Percentiles rank a stretch among this genome's conserved stretches.
phyloP scores from a whole-genome alignment of 2,113 vertebrate genomes.

The Thryonomys swinderianus region DNA sequence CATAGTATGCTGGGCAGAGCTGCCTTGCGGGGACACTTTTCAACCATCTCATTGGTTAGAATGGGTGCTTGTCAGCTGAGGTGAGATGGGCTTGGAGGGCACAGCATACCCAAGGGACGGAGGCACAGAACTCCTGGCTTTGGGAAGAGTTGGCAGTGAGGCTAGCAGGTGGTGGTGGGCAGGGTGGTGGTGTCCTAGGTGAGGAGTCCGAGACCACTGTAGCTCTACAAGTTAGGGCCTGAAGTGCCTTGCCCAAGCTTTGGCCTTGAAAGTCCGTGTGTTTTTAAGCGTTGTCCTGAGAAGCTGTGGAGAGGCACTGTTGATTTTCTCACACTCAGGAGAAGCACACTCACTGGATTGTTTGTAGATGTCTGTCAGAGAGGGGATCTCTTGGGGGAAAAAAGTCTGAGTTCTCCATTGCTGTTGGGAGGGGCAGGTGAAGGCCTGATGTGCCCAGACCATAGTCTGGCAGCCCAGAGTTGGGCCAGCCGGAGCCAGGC shows the following conservation, averaged over 20 bases:
- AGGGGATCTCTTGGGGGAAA: not conserved
- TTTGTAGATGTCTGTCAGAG: slow-evolving; percentile 11
- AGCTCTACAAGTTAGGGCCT: not conserved
- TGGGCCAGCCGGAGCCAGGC: accelerated
- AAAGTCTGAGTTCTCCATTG: not conserved
- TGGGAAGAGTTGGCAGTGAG: not conserved
- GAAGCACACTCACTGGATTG: not conserved
- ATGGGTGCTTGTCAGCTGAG: not conserved
- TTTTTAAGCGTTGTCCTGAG: not conserved
- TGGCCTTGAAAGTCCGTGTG: not conserved
- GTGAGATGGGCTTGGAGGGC: not conserved
- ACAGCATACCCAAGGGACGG: not conserved
- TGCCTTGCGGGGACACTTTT: not conserved
- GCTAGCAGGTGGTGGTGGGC: no score
- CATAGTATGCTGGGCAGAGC: not conserved
- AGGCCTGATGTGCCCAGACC: not conserved
- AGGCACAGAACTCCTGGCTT: not conserved
- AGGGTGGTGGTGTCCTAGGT: not conserved
- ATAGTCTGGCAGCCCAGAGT: not conserved
- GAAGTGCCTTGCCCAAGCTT: not conserved
- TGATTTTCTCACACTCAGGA: not conserved
- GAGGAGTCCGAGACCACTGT: not conserved
- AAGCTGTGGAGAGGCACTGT: accelerated
- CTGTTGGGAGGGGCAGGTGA: not conserved
- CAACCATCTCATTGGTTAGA: not conserved